phyloP scores from a whole-genome alignment of 2,888 invertebrate species.

The Piscicola geometra region DNA sequence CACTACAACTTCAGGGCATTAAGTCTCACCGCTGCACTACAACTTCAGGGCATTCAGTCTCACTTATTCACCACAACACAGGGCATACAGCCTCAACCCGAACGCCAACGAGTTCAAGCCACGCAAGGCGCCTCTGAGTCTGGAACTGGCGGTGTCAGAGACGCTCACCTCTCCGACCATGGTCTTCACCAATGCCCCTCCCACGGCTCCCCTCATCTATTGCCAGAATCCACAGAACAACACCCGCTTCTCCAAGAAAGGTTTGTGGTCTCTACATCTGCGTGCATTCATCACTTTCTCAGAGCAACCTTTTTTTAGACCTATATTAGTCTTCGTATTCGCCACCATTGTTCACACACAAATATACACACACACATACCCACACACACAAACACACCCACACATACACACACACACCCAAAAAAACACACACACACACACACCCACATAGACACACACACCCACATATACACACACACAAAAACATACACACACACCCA shows the following conservation, averaged over 20 bases:
- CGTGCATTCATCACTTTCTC: not conserved
- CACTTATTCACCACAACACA: not conserved
- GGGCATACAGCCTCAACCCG: constrained; percentile 22
- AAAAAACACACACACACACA: too few relatives aligned
- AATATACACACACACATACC: too few relatives aligned
- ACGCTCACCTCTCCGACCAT: not conserved
- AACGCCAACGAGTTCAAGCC: constrained; percentile 30
- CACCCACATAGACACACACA: too few relatives aligned
- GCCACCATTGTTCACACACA: too few relatives aligned
- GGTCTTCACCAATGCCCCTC: not conserved
- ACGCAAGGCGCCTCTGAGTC: not conserved
- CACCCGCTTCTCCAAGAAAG: not conserved
- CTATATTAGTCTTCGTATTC: not conserved
- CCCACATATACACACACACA: too few relatives aligned
- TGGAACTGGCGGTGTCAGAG: constrained; percentile 20
- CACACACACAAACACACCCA: too few relatives aligned
- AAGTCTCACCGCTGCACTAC: not conserved
- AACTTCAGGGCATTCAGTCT: not conserved
- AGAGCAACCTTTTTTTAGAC: not conserved
- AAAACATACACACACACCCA: too few relatives aligned
- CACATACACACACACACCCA: too few relatives aligned
- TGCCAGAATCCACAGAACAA: not conserved
- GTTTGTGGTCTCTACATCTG: not conserved
- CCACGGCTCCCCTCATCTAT: not conserved
- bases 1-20: not conserved